phyloP scores from a whole-genome alignment of 2,113 vertebrate species.

The Chaetura pelagica region DNA sequence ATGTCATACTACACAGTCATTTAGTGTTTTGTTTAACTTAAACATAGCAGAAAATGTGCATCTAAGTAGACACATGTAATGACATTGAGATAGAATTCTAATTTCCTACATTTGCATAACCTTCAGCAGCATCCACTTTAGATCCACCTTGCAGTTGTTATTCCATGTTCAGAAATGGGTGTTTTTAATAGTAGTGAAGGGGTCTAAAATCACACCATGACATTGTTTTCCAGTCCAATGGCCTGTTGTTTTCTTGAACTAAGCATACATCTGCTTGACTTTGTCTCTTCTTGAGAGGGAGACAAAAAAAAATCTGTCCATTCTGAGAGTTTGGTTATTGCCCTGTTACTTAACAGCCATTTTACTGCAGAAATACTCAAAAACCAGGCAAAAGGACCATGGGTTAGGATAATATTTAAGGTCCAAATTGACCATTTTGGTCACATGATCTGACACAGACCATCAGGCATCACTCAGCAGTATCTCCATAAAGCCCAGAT shows the following conservation, averaged over 20 bases:
- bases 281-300: not conserved
- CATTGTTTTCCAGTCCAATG: not conserved
- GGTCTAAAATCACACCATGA: not conserved
- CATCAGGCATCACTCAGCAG: not conserved
- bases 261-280: rapidly evolving
- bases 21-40: conserved; percentile 88
- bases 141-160: conserved; percentile 72
- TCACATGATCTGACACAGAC: not conserved
- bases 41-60: conserved; percentile 85
- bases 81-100: conserved; percentile 80
- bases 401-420: not conserved
- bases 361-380: not conserved
- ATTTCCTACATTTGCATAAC: conserved; percentile 80
- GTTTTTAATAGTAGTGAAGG: not conserved
- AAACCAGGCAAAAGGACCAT: not conserved
- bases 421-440: not conserved
- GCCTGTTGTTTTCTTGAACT: not conserved
- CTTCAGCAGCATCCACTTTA: conserved; percentile 72
- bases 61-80: conserved; percentile 81
- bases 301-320: not conserved
- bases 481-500: not conserved
- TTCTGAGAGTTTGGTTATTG: not conserved
- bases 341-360: not conserved
- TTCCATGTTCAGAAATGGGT: conserved; percentile 50
- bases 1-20: conserved; percentile 84